Base-by-base conservation (phyloP, 2,113 vertebrate genomes). In the Cephalopholis sonnerati region DNA sequence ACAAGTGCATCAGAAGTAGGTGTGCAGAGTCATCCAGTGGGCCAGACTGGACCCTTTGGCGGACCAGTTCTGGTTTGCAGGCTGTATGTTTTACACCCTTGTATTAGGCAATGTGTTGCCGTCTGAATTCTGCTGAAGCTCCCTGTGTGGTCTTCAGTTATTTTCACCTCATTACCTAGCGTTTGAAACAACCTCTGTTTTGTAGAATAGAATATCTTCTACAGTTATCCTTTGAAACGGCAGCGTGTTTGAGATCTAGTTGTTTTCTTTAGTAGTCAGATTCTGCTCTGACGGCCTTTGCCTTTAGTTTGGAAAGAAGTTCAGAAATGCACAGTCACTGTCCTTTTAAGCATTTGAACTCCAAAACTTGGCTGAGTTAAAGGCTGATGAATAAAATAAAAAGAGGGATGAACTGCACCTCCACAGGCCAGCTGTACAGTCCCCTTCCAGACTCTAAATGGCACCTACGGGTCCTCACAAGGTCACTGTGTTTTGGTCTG, bases 401-500 rank as follows among this genome's bases (percentile, higher is more conserved):
- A 39, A 12, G 9, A 75, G 24, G 20, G 25, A 32, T 71, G 67
- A 62, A 24, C 22, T 1, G 0, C 12, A 10, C 24, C 57, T 63
- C 68, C 29, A 22, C 51, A 46, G 32, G 32, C 25, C 53, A 67
- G 71, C 54, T 41, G 48, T 24, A 5, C 24, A 25, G 39, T 53
- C 20, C 16, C 12, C 13, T 16, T 27, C 17, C 22, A 59, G 24
- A 46, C 29, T 75, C 25, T 46, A 29, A 74, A 65, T 65, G 36
- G 55, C 74, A 82, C 58, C 58, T 57, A 51, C 1, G 5, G 70
- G 41, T 76, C 71, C n/a, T 22, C 29, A 32, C 68, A 72, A 75
- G 81, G 77, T 74, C 68, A 27, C n/a, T 18, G 51, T 15, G 1
- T 71, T 75, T 58, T 5, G 39, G n/a, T 89, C 71, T 77, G 84